Evolutionary conservation across 2,888 invertebrate species (phyloP).

Genomic region (Coleophora flavipennella): DNA sequence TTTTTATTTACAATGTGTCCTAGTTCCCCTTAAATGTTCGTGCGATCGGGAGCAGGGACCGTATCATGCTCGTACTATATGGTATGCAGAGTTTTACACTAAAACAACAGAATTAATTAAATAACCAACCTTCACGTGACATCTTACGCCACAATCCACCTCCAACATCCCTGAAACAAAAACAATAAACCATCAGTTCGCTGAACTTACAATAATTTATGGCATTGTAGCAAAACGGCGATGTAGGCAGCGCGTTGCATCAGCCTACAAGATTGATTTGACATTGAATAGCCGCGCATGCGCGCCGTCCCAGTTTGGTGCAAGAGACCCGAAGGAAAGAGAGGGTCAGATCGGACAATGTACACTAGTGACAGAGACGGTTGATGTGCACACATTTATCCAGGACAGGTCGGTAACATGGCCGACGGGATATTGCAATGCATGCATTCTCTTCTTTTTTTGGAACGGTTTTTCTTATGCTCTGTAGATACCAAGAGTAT

Average conservation of each 20-base stretch:
- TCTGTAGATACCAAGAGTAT: too few species aligned
- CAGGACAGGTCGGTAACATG: slow-evolving; percentile 53
- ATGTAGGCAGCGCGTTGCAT: slow-evolving; percentile 48
- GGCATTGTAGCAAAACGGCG: slow-evolving; percentile 14
- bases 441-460: slow-evolving; percentile 39
- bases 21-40: too few species aligned
- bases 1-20: too few species aligned
- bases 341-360: slow-evolving; percentile 27
- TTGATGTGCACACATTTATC: slow-evolving; percentile 24
- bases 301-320: slow-evolving; percentile 63
- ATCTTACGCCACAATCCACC: not conserved
- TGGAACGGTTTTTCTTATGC: slow-evolving; percentile 1
- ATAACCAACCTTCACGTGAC: not conserved
- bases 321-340: slow-evolving; percentile 31
- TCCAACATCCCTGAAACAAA: slow-evolving; percentile 27
- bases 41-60: too few species aligned
- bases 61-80: too few species aligned
- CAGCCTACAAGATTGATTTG: slow-evolving; percentile 70
- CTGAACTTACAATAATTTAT: too few species aligned
- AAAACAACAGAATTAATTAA: too few species aligned
- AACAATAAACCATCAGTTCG: slow-evolving; percentile 13
- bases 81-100: too few species aligned
- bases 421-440: slow-evolving; percentile 57
- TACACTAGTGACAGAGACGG: slow-evolving; percentile 31
- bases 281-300: slow-evolving; percentile 69